These are phyloP conservation scores for Leptinotarsa haldemani DNA, from an alignment of 2,888 invertebrate species.

Conservation along the genomic window DNA sequence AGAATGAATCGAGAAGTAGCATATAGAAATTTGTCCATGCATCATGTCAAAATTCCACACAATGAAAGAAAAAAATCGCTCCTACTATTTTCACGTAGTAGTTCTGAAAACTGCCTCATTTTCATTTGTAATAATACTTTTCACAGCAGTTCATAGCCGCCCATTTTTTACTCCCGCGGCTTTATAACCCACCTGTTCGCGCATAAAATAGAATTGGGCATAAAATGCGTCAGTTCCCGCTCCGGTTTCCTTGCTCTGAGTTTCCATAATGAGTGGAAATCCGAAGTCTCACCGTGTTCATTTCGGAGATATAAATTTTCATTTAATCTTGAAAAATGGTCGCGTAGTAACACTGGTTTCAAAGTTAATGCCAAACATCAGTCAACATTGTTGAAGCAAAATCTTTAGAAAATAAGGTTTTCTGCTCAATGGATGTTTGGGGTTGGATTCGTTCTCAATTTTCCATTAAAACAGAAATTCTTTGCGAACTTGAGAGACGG, in stretches of 20 bases:
- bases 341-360: slow-evolving; percentile 30
- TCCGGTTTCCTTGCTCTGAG: slow-evolving; percentile 27
- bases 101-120: not conserved
- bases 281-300: slow-evolving; percentile 46
- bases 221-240: slow-evolving; percentile 34
- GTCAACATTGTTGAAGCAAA: slow-evolving; percentile 22
- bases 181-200: slow-evolving; percentile 46
- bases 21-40: not conserved
- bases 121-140: slow-evolving; percentile 13
- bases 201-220: slow-evolving; percentile 41
- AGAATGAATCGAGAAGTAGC: too few relatives aligned
- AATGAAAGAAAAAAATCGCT: not conserved
- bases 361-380: slow-evolving; percentile 48
- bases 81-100: not conserved
- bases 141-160: slow-evolving; percentile 30
- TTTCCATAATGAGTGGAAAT: slow-evolving; percentile 49
- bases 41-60: not conserved
- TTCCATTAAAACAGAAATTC: not conserved
- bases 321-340: slow-evolving; percentile 39
- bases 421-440: not conserved
- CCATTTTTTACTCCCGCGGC: slow-evolving; percentile 32
- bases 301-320: slow-evolving; percentile 48
- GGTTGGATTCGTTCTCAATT: not conserved
- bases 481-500: too few relatives aligned
- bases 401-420: not conserved